A percentile compares a stretch with the other conserved stretches of the same genome.
Evolutionary conservation across 1,140 invertebrate species (phyloP).

Genomic region (Plectrocnemia conspersa): DNA sequence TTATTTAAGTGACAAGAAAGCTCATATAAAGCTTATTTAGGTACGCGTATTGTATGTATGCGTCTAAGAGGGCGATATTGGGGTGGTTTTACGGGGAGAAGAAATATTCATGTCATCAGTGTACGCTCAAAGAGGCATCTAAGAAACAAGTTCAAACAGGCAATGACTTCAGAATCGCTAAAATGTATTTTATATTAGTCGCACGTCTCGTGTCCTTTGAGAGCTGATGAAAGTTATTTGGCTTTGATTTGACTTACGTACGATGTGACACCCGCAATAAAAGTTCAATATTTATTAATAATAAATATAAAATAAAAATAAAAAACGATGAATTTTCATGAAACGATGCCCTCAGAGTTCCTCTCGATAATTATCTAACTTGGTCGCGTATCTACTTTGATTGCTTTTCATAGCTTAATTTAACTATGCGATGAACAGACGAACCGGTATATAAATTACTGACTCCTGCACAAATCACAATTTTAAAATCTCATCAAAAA

Average conservation of each 20-base stretch:
- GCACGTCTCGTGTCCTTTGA: conserved; percentile 33
- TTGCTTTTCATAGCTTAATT: too few relatives aligned
- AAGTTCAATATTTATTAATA: conserved; percentile 28
- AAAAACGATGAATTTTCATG: too few relatives aligned
- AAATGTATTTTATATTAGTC: conserved; percentile 30
- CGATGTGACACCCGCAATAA: conserved; percentile 10
- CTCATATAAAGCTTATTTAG: not conserved
- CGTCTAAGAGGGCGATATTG: too few relatives aligned
- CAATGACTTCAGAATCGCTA: conserved; percentile 28
- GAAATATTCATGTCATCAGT: conserved; percentile 14
- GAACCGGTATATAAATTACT: too few relatives aligned
- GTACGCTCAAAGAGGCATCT: conserved; percentile 9
- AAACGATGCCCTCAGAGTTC: too few relatives aligned
- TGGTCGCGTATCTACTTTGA: too few relatives aligned
- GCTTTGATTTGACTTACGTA: conserved; percentile 30
- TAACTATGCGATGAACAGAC: too few relatives aligned
- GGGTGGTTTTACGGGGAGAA: too few relatives aligned
- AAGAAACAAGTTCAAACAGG: conserved; percentile 31
- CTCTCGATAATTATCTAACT: too few relatives aligned
- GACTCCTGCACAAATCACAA: too few relatives aligned
- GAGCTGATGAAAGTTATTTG: conserved; percentile 24
- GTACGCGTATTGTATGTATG: not conserved
- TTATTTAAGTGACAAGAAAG: not conserved
- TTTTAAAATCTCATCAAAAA: too few relatives aligned
- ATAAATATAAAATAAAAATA: too few relatives aligned